Conservation (phyloP, 2,113 vertebrate species). For the Chinchilla lanigera region DNA sequence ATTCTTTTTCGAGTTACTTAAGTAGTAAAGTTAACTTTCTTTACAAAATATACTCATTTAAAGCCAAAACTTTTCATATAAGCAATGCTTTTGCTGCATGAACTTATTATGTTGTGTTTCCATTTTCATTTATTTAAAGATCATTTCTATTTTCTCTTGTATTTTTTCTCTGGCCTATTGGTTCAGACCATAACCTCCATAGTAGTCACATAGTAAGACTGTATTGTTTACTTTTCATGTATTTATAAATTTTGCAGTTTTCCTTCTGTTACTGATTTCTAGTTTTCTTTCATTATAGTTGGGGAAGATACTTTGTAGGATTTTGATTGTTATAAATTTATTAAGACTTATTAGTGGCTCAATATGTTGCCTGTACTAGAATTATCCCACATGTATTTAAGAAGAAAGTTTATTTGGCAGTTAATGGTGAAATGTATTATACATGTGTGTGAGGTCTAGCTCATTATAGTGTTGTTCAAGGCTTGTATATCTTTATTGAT, state of each 20-base stretch:
- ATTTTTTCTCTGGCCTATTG: not conserved
- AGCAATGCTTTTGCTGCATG: not conserved
- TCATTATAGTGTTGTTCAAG: not conserved
- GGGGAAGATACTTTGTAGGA: not conserved
- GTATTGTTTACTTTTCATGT: not conserved
- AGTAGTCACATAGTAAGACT: not conserved
- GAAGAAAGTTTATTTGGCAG: not conserved
- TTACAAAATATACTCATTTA: not conserved
- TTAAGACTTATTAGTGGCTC: not conserved
- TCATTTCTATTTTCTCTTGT: not conserved
- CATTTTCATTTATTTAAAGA: not conserved
- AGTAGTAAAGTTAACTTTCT: slow-evolving; percentile 7
- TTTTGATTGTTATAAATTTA: slow-evolving; percentile 22
- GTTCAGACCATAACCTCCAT: not conserved
- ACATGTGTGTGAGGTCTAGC: not conserved
- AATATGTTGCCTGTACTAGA: not conserved
- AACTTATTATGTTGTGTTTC: not conserved
- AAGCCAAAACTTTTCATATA: not conserved
- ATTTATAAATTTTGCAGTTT: slow-evolving; percentile 29
- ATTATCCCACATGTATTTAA: not conserved
- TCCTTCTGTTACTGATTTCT: not conserved
- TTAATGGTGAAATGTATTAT: not conserved
- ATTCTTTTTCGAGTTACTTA: not conserved
- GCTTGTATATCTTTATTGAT: not conserved
- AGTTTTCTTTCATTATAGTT: not conserved